Evolutionary conservation across 2,888 invertebrate species (phyloP), one percentile per base, ranked within the genome.

Genomic region (Ischnus inquisitorius): DNA sequence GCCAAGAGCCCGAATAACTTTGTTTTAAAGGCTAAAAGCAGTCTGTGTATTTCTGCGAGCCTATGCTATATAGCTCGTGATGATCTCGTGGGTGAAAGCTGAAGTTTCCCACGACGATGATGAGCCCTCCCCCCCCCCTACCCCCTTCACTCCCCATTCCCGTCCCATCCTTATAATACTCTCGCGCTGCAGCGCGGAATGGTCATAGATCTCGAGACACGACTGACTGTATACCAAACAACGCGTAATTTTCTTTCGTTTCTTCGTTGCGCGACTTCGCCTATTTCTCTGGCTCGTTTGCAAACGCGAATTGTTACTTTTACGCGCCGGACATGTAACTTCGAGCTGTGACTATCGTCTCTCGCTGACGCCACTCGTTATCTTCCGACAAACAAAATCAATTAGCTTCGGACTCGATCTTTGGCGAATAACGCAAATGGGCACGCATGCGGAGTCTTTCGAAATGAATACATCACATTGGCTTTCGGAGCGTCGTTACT

Each of bases 21-120:
- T 72, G 76, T 76, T 76, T 57, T 25, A 83, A 83, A 83, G 79
- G 83, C 76, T 83, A 83, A 57, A 79, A 72, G 72, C 60, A 64
- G 76, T 71, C 71, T 79, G 6, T 62, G 72, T 41, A 48, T 69
- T 46, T 67, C 51, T 16, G n/a, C 64, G 46, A 46, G 25, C 16
- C 34, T 46, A 22, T 14, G 22, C 25, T 39, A 46, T 46, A 46
- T 43, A 86, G 87, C 88, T 86, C 87, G 84, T 67, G 83, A 84
- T 88, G 85, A 86, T 90, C 90, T 87, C 89, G 89, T 89, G 90
- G 91, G 92, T 92, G 92, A 92, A 92, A 92, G 92, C 91, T 91
- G 88, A 89, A 88, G 91, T 91, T 92, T 92, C 91, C 92, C 85
- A 85, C 85, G 85, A 79, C 83, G 76, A 76, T 83, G 83, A 83